Evolutionary conservation across 2,797 vertebrate genomes (phyloP).

Genomic region (Molossus alvarezi): DNA sequence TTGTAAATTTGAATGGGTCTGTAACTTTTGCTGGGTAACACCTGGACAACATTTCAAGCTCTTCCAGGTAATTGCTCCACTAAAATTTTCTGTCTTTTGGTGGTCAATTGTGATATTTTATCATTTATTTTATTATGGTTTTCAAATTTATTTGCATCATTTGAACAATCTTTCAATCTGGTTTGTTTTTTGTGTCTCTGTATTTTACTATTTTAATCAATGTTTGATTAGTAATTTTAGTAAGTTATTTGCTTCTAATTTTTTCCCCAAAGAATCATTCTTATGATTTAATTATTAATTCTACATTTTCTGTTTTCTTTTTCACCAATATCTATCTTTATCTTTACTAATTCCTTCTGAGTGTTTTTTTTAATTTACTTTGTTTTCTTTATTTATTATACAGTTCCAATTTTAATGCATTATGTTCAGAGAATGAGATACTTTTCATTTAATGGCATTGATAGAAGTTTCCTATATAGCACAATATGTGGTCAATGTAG

Average conservation of each 20-base stretch:
- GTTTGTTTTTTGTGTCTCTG: neutral
- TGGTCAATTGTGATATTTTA: neutral
- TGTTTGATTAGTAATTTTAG: neutral
- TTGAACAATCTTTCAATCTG: neutral
- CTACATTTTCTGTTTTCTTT: neutral
- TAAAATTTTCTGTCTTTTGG: neutral
- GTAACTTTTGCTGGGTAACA: neutral
- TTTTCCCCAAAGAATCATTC: neutral
- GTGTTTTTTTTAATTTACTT: neutral
- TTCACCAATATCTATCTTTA: neutral
- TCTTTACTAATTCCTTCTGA: conserved; percentile 22
- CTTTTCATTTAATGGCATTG: neutral
- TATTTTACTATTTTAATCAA: neutral
- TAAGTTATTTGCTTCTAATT: neutral
- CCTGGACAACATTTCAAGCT: neutral
- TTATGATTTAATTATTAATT: neutral
- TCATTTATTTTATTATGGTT: neutral
- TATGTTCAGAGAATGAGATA: neutral
- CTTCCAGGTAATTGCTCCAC: neutral
- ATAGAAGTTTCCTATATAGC: neutral
- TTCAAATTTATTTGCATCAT: neutral
- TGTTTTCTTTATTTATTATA: neutral
- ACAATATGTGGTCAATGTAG: neutral
- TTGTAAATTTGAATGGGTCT: neutral
- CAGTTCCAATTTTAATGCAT: neutral